Evolutionary conservation across 2,888 invertebrate species (phyloP).

Genomic region (Steinernema hermaphroditum): DNA sequence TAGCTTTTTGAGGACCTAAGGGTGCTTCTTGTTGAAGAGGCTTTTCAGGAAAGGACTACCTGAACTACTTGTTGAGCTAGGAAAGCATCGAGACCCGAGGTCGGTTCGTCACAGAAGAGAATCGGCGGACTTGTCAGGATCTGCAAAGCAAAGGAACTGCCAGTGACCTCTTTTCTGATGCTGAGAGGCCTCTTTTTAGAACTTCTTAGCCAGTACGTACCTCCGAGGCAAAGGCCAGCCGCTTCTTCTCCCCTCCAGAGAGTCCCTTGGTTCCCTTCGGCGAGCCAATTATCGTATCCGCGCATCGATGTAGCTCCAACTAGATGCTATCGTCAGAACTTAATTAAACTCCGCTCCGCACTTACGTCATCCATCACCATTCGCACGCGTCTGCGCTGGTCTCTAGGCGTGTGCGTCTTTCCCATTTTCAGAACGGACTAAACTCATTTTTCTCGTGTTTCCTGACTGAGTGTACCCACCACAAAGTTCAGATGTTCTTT

Average conservation of each 20-base stretch:
- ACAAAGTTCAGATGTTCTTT: conserved; percentile 84
- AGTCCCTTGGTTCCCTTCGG: conserved; percentile 78
- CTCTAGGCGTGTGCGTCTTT: conserved; percentile 72
- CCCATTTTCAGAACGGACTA: conserved; percentile 79
- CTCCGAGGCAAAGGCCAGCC: conserved; percentile 89
- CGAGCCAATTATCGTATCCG: conserved; percentile 79
- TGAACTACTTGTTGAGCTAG: conserved; percentile 53
- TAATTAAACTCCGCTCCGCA: neutral
- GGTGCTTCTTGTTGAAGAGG: conserved; percentile 66
- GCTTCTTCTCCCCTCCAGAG: conserved; percentile 90
- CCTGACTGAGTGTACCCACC: too few relatives aligned
- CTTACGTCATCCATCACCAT: conserved; percentile 70
- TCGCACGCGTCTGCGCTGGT: conserved; percentile 75
- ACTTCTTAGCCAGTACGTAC: too few relatives aligned
- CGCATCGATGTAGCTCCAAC: conserved; percentile 50
- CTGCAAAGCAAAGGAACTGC: too few relatives aligned
- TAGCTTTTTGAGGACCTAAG: conserved; percentile 67
- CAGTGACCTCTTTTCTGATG: neutral
- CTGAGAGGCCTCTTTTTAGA: neutral
- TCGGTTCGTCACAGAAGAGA: conserved; percentile 71
- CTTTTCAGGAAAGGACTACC: neutral
- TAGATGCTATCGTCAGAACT: conserved; percentile 13
- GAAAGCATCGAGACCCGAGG: conserved; percentile 70
- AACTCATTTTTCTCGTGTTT: too few relatives aligned
- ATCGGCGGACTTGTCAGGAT: conserved; percentile 70